Evolutionary conservation across 1,140 invertebrate genomes (phyloP), one percentile per base, ranked within the genome.

Genomic region (Protaetia brevitarsis): DNA sequence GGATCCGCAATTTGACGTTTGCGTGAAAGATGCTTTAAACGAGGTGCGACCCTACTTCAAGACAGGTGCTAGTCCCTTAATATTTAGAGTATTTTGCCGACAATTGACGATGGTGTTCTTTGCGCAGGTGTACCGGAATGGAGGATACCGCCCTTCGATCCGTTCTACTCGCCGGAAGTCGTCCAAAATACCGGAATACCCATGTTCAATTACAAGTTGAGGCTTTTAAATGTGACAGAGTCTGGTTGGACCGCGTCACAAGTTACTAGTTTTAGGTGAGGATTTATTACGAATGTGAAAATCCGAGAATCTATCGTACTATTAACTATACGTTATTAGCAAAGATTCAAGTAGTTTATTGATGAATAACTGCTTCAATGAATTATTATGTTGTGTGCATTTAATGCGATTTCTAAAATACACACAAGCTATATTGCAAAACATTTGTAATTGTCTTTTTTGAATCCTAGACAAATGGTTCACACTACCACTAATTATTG

Each of bases 221-320:
- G 82, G n/a, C 79, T 93, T 45, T 83, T 78, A 56, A 87, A 92
- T 73, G 87, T 92, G 0, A 87, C 82, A 8, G 91, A 93, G 75
- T 83, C 80, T 45, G 91, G 91, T 19, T 93, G 91, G 91, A 82
- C 86, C 0, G 73, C 80, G 0, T 92, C 90, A 6, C 88, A 88
- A 78, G 86, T 92, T 31, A 92, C 87, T 4, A 89, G 88, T 79
- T 90, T 90, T 72, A 84, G 80, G 84, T 85, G 73, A 70, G 72
- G 71, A 36, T 58, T 19, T n/a, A n/a, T n/a, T n/a, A n/a, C n/a
- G n/a, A n/a, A n/a, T n/a, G n/a, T n/a, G n/a, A n/a, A n/a, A n/a
- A n/a, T n/a, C n/a, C n/a, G n/a, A n/a, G n/a, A n/a, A n/a, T n/a
- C n/a, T n/a, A n/a, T n/a, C n/a, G n/a, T n/a, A n/a, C n/a, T n/a